Evolutionary conservation across 2,113 vertebrate genomes (phyloP).

Genomic region (Colinus virginianus): DNA sequence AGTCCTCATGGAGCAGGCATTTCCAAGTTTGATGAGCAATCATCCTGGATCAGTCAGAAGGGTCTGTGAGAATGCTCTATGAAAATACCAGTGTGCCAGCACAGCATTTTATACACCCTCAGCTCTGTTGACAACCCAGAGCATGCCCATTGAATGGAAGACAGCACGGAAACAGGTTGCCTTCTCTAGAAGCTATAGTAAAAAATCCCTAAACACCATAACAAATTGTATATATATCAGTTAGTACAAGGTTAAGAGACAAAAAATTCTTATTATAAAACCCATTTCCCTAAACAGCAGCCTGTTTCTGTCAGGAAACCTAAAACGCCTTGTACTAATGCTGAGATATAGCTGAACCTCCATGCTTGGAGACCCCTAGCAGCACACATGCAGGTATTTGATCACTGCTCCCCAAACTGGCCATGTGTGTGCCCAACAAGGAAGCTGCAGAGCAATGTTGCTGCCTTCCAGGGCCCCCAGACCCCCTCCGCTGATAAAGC

Average conservation of each 20-base stretch:
- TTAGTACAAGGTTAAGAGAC: background rate
- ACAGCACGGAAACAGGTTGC: background rate
- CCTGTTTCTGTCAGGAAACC: background rate
- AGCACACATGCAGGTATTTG: background rate
- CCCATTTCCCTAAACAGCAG: background rate
- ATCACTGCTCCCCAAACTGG: background rate
- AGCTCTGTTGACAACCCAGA: background rate
- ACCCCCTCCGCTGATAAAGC: background rate
- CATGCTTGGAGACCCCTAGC: background rate
- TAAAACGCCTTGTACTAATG: background rate
- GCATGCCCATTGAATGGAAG: background rate
- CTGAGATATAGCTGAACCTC: background rate
- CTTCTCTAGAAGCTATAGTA: background rate
- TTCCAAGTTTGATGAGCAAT: background rate
- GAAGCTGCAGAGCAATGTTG: background rate
- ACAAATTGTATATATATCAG: background rate
- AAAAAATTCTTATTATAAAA: background rate
- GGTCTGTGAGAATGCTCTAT: background rate
- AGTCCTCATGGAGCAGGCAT: background rate
- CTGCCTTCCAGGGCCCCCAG: background rate
- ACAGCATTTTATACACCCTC: background rate
- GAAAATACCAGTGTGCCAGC: background rate
- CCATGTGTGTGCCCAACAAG: fast-evolving
- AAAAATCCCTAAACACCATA: background rate
- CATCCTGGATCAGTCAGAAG: background rate